Conservation (phyloP, 2,888 invertebrate species). For the Patella pellucida region DNA sequence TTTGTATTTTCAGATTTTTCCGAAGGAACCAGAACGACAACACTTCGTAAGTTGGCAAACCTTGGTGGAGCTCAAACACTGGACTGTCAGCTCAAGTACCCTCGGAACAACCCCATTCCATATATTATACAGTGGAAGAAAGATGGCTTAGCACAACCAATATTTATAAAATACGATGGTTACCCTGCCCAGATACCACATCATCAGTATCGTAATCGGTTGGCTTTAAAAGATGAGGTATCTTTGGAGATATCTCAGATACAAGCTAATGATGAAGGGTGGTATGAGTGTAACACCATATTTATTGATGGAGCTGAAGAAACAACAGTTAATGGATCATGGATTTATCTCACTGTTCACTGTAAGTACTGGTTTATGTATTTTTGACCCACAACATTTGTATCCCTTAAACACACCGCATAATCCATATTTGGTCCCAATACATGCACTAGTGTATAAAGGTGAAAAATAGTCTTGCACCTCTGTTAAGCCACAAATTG, state of each 20-base stretch:
- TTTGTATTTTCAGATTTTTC: slow-evolving; percentile 16
- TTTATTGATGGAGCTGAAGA: slow-evolving; percentile 95
- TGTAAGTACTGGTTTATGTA: slow-evolving; percentile 75
- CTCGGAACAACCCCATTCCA: slow-evolving; percentile 95
- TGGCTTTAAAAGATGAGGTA: slow-evolving; percentile 78
- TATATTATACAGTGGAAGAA: slow-evolving; percentile 99
- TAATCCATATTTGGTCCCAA: too few species aligned
- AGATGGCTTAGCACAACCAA: slow-evolving; percentile 96
- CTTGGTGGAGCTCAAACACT: slow-evolving; percentile 97
- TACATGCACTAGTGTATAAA: too few species aligned
- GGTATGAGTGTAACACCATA: slow-evolving; percentile 96
- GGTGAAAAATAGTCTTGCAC: too few species aligned
- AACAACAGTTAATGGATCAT: slow-evolving; percentile 86
- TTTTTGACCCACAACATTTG: not conserved
- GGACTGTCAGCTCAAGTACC: slow-evolving; percentile 94
- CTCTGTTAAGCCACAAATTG: too few species aligned
- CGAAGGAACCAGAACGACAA: slow-evolving; percentile 21
- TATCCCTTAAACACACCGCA: too few species aligned
- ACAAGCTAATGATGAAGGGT: slow-evolving; percentile 92
- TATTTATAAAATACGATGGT: slow-evolving; percentile 98
- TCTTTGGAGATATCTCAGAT: slow-evolving; percentile 83
- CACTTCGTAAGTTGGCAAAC: slow-evolving; percentile 86
- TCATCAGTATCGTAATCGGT: slow-evolving; percentile 72
- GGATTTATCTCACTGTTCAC: slow-evolving; percentile 98
- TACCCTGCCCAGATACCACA: slow-evolving; percentile 97